These are phyloP conservation scores for Nematostella vectensis DNA, from an alignment of 92 coral and sea anemone genomes.

Conservation along the genomic window DNA sequence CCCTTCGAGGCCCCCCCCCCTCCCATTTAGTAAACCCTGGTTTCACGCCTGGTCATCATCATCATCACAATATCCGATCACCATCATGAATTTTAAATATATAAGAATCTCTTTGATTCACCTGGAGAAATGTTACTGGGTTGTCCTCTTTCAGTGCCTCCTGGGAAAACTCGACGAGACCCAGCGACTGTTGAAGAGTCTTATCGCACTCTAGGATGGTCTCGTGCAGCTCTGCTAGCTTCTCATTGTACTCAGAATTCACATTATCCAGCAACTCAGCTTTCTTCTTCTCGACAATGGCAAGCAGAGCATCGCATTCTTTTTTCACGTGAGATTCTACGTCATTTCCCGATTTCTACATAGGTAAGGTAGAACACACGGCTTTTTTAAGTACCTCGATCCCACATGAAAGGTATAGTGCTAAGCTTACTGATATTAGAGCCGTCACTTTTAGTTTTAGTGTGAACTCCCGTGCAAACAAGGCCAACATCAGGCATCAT, in stretches of 20 bases:
- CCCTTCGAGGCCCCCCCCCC: no score
- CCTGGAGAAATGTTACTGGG: constrained; percentile 71
- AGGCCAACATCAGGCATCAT: no score
- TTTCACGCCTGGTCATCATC: no score
- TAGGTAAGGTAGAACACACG: background rate
- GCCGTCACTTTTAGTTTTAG: no score
- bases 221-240: constrained; percentile 48
- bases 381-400: background rate
- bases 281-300: constrained; percentile 74
- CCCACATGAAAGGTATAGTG: no score
- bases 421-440: no score
- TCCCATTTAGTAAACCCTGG: no score
- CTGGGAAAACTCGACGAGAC: constrained; percentile 74
- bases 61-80: background rate
- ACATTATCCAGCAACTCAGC: constrained; percentile 52
- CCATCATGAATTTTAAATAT: background rate
- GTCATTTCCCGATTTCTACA: constrained; percentile 73
- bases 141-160: constrained; percentile 76
- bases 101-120: no score
- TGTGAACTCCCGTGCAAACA: no score
- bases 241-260: constrained; percentile 68
- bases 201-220: constrained; percentile 59
- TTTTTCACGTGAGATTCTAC: constrained; percentile 78
- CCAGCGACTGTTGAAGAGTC: constrained; percentile 61
- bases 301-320: constrained; percentile 59